Percentiles rank a stretch among this genome's conserved stretches.
Conservation (phyloP, 2,797 vertebrate genomes). For the Sebastiscus albofasciatus region DNA sequence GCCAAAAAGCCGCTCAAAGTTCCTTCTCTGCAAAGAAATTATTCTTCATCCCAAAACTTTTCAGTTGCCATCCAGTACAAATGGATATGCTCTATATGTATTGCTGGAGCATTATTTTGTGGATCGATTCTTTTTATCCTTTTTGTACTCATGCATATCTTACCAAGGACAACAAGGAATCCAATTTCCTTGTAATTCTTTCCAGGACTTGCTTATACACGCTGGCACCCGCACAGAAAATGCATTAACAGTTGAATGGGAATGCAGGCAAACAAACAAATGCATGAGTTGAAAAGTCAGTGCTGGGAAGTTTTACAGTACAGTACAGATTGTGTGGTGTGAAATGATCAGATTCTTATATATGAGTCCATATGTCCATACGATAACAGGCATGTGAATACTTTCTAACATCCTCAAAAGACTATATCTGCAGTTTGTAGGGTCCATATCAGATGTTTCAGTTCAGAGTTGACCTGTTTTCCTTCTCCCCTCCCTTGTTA, state of each 20-base stretch:
- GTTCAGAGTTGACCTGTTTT: neutral
- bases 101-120: slow-evolving; percentile 44
- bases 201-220: neutral
- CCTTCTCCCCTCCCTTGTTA: neutral
- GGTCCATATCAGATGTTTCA: neutral
- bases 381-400: neutral
- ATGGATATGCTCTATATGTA: slow-evolving; percentile 50
- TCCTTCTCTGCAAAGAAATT: slow-evolving; percentile 22
- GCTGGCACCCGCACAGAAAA: neutral
- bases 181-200: slow-evolving; percentile 48
- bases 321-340: neutral
- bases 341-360: neutral
- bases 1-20: neutral
- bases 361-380: neutral
- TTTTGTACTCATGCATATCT: slow-evolving; percentile 54
- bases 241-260: neutral
- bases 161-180: slow-evolving; percentile 44
- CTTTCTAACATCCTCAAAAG: neutral
- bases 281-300: neutral
- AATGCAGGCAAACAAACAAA: slow-evolving; percentile 12
- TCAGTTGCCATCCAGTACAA: slow-evolving; percentile 7
- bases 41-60: slow-evolving; percentile 32
- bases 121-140: slow-evolving; percentile 49
- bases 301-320: neutral
- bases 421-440: neutral